Base-by-base conservation (phyloP, 2,888 invertebrate genomes). In the Argyra leucocephala region DNA sequence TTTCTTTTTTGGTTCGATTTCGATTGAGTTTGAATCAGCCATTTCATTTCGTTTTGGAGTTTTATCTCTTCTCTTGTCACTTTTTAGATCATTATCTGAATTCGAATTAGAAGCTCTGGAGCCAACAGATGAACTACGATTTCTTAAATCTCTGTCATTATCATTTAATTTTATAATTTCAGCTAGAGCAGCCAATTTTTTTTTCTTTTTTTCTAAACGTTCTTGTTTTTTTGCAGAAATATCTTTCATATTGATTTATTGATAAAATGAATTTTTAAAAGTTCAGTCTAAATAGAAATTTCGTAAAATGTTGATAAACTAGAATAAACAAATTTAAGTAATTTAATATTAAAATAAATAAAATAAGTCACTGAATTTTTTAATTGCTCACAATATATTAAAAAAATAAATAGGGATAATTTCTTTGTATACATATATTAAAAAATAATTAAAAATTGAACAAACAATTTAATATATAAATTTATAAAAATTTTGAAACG, bases 161-260 rank as follows among this genome's bases (percentile, higher is more conserved):
- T 86, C 85, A 74, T 87, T 87, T 64, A 86, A 77, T 76, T 84
- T 83, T 57, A 84, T 80, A 63, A 87, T 77, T 74, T 84, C 83
- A 12, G 85, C 79, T 67, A 85, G 78, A 1, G 87, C 86, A 6
- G 83, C 82, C 74, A 86, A 80, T 78, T 86, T 87, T 74, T 83
- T 84, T 73, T 83, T 83, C 73, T 86, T 87, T 69, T 83, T 86
- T 72, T 86, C 85, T 66, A 82, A 77, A 67, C 86, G 82, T 71
- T 81, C 78, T 66, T 81, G 76, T 72, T 83, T 81, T 73, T 85
- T 85, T 36, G 81, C 72, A 48, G 80, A 79, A 62, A 76, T 72
- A 63, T 76, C 74, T 73, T 81, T 80, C 82, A 81, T 81, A 9
- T 26, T n/a, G n/a, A n/a, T n/a, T n/a, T 61, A 23, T 48, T 18